phyloP scores from a whole-genome alignment of 2,888 invertebrate genomes.

The Eucera pruinosa region DNA sequence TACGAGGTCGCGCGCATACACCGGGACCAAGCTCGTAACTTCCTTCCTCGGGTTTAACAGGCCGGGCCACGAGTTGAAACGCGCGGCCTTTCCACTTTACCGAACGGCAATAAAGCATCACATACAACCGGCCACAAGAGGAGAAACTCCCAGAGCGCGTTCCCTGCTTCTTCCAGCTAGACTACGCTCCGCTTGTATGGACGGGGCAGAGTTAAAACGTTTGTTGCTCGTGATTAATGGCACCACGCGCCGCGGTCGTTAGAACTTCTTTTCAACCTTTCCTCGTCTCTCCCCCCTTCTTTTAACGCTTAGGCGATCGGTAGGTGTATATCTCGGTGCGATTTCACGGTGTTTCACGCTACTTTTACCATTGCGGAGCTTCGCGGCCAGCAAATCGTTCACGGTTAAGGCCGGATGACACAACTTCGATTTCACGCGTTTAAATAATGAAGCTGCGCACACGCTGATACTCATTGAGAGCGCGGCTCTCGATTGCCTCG shows the following conservation, averaged over 20 bases:
- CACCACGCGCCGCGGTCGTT: slow-evolving; percentile 58
- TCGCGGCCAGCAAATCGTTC: neutral
- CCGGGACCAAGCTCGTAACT: slow-evolving; percentile 57
- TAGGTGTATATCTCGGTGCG: neutral
- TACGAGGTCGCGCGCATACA: neutral
- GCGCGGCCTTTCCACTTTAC: slow-evolving; percentile 44
- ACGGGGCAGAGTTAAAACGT: slow-evolving; percentile 63
- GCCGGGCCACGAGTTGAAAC: slow-evolving; percentile 34
- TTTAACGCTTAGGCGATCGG: slow-evolving; percentile 21
- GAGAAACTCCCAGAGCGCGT: slow-evolving; percentile 31
- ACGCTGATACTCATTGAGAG: neutral
- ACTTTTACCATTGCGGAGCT: neutral
- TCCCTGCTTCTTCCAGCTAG: slow-evolving; percentile 26
- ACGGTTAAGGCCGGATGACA: no score
- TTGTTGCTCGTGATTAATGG: slow-evolving; percentile 66
- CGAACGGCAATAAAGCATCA: slow-evolving; percentile 57
- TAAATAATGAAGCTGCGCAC: neutral
- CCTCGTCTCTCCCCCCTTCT: neutral
- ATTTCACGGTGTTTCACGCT: slow-evolving; percentile 19
- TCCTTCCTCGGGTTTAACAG: slow-evolving; percentile 62
- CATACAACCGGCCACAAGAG: slow-evolving; percentile 56
- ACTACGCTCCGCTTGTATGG: slow-evolving; percentile 35
- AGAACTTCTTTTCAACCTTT: slow-evolving; percentile 54
- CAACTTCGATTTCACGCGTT: neutral
- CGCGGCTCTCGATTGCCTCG: no score